Evolutionary conservation across 2,797 vertebrate genomes (phyloP).

Genomic region (Lacerta viridis): DNA sequence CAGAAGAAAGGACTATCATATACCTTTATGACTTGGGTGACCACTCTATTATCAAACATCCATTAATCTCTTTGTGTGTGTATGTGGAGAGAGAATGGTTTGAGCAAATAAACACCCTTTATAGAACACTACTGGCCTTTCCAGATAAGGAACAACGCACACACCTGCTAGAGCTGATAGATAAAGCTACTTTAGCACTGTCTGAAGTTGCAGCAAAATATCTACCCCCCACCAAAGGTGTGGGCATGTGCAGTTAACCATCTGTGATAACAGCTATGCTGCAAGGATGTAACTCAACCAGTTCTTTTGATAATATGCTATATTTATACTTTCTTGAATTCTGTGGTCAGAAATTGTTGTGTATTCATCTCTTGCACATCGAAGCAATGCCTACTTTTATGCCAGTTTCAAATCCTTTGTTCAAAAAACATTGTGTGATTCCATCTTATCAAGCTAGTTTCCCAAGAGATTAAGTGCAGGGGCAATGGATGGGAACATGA

Average conservation of each 20-base stretch:
- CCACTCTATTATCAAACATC: neutral
- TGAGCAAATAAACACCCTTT: neutral
- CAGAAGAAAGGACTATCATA: neutral
- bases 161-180: no score
- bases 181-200: neutral
- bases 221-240: neutral
- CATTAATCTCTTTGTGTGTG: neutral
- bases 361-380: neutral
- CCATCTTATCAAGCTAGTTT: neutral
- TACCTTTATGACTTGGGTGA: neutral
- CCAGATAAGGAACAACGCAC: neutral
- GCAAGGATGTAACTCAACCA: neutral
- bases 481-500: neutral
- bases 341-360: no score
- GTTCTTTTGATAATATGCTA: neutral
- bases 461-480: neutral
- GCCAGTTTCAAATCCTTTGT: neutral
- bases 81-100: no score
- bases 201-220: neutral
- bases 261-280: neutral
- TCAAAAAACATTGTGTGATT: neutral
- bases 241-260: neutral
- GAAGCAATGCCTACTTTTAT: neutral
- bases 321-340: neutral
- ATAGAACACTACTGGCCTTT: neutral